These are phyloP conservation scores for Phataginus tricuspis DNA, from an alignment of 2,797 vertebrate species.

Conservation along the genomic window DNA sequence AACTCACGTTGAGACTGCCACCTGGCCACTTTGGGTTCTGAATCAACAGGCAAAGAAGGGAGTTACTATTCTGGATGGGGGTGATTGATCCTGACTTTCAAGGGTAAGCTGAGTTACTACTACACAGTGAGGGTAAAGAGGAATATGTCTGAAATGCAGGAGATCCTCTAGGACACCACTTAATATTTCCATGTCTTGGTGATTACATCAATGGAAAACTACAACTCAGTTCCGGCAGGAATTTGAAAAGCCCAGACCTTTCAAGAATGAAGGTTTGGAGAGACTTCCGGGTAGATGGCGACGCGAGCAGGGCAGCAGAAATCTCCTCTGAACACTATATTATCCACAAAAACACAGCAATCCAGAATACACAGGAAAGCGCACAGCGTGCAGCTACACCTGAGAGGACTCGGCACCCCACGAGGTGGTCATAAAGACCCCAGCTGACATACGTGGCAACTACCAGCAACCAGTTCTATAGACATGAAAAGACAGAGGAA, in stretches of 20 bases:
- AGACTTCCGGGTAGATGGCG: too few relatives aligned
- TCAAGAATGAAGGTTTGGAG: not conserved
- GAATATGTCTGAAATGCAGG: not conserved
- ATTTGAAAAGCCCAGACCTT: not conserved
- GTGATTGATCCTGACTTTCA: not conserved
- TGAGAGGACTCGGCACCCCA: too few relatives aligned
- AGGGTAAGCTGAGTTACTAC: not conserved
- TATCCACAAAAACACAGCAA: too few relatives aligned
- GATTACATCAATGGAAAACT: not conserved
- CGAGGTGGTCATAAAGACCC: too few relatives aligned
- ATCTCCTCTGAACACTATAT: too few relatives aligned
- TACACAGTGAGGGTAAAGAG: not conserved
- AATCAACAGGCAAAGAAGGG: slow-evolving; percentile 1
- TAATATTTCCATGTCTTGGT: not conserved
- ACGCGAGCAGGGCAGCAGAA: too few relatives aligned
- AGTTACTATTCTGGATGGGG: not conserved
- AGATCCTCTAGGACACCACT: not conserved
- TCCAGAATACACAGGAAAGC: too few relatives aligned
- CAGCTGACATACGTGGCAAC: too few relatives aligned
- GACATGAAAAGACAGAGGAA: too few relatives aligned
- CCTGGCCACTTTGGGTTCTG: not conserved
- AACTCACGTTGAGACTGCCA: not conserved
- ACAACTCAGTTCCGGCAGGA: not conserved
- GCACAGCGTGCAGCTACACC: too few relatives aligned
- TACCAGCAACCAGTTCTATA: too few relatives aligned